phyloP scores from a whole-genome alignment of 1,140 invertebrate genomes.

The Pseudomyrmex gracilis region DNA sequence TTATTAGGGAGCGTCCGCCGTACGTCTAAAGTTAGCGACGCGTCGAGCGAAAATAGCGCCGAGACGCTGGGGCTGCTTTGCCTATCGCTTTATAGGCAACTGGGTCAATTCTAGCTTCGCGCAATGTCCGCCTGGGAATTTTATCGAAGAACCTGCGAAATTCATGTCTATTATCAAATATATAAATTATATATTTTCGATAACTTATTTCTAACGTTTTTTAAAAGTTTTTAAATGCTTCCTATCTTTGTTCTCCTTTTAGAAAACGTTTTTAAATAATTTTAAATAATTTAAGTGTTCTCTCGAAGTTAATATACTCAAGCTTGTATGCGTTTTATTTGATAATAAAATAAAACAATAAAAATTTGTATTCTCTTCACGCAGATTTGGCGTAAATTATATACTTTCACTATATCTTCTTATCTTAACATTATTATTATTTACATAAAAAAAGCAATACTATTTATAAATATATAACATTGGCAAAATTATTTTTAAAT shows the following conservation, averaged over 20 bases:
- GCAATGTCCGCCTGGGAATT: constrained; percentile 36
- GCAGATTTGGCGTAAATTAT: too few relatives aligned
- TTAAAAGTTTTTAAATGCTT: background rate
- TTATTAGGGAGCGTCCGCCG: constrained; percentile 84
- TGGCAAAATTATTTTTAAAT: background rate
- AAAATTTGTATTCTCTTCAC: too few relatives aligned
- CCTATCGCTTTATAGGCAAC: constrained; percentile 83
- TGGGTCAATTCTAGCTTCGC: constrained; percentile 81
- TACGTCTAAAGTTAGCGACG: constrained; percentile 83
- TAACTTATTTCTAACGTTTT: background rate
- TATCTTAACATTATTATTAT: too few relatives aligned
- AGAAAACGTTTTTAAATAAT: too few relatives aligned
- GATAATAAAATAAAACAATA: too few relatives aligned
- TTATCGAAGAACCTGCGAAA: constrained; percentile 5
- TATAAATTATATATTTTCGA: background rate
- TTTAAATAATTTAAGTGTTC: too few relatives aligned
- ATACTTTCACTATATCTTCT: too few relatives aligned
- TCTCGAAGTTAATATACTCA: too few relatives aligned
- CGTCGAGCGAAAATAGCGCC: constrained; percentile 81
- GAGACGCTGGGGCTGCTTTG: constrained; percentile 74
- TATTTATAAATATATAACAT: too few relatives aligned
- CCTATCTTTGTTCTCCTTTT: too few relatives aligned
- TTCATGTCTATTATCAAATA: background rate
- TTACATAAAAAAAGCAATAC: too few relatives aligned
- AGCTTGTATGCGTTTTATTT: too few relatives aligned